Evolutionary conservation across 2,797 vertebrate species (phyloP), one percentile per base, ranked within the genome.

Genomic region (Gymnocypris eckloni): DNA sequence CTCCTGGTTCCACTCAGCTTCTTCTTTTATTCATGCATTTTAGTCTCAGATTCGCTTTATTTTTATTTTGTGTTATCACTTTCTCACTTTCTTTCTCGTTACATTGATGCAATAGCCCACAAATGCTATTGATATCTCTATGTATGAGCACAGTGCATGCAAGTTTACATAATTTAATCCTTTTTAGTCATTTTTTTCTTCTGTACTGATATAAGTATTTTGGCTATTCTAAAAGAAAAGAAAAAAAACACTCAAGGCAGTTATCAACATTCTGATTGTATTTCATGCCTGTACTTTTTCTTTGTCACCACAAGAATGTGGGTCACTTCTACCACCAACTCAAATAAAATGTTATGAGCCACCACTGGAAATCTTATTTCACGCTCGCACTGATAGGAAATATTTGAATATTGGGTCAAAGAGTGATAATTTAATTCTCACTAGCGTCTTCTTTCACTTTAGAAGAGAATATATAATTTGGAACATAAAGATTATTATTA

Each of bases 101-200:
- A 92, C 94, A 94, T 94, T 90, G 39, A 86, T 48, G 83, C 59
- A 89, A 89, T 88, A 87, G 90, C 89, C 90, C 90, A 83, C 92
- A 93, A 90, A 95, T 94, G 93, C 94, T 92, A 94, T 95, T 88
- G 91, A 91, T 94, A 94, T 95, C 90, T 92, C 91, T 91, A 92
- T 89, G 90, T 91, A 87, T 89, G 88, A 92, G 92, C 85, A 86
- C 91, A 89, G 89, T 87, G 89, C 90, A 90, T 89, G 87, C 89
- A 89, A 92, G 91, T 87, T 84, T 89, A 92, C 90, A 89, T 79
- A 92, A 92, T 88, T 94, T 94, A 95, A 92, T 90, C 92, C 92
- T 86, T 80, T 88, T 90, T 90, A 90, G 85, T 86, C 52, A 69
- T 56, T 81, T 83, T 83, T n/a, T 61, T 50, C 16, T 70, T 54